Base-by-base conservation (phyloP, 2,113 vertebrate species). In the Osmerus mordax region DNA sequence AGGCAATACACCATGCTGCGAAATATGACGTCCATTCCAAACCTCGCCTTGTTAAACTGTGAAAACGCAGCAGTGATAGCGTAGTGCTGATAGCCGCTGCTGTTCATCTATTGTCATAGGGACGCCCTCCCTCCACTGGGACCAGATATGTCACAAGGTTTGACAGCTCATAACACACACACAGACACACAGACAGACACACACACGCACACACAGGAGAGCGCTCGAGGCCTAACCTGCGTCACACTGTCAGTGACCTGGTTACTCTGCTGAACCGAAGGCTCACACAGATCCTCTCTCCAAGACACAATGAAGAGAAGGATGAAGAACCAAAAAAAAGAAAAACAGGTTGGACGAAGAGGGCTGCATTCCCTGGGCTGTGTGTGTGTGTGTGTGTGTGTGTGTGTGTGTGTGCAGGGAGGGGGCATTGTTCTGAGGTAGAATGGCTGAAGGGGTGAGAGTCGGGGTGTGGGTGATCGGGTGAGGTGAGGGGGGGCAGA, bases 271-370 rank as follows among this genome's bases (percentile, higher is more conserved):
- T 73, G 65, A 80, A 71, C 59, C 64, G 55, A 47, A 78, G 69
- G 32, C 53, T 74, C 63, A 21, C 54, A 72, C 51, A 69, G 41
- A 52, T 73, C 69, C 32, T 76, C 15, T 53, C 70, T 41, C 19
- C 1, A 29, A 72, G 58, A 70, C 51, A 74, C 11, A 28, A 25
- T 32, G 18, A 21, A 66, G 63, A 16, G 56, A 66, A 9, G 29
- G 68, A 28, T 41, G 69, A 82, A 73, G 1, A 66, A 59, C 15
- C 1, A 12, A 41, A 65, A 0, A 53, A 9, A 36, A 18, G 70
- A 15, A 16, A 78, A 84, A 86, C 77, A 68, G 60, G 81, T 87
- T 78, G 1, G 69, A 56, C 16, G 70, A n/a, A 18, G 62, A n/a
- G 25, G 61, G 29, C 3, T 29, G 28, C 59, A 61, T 61, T 61